Evolutionary conservation across 1,140 invertebrate species (phyloP).

Genomic region (Drosophila erecta): DNA sequence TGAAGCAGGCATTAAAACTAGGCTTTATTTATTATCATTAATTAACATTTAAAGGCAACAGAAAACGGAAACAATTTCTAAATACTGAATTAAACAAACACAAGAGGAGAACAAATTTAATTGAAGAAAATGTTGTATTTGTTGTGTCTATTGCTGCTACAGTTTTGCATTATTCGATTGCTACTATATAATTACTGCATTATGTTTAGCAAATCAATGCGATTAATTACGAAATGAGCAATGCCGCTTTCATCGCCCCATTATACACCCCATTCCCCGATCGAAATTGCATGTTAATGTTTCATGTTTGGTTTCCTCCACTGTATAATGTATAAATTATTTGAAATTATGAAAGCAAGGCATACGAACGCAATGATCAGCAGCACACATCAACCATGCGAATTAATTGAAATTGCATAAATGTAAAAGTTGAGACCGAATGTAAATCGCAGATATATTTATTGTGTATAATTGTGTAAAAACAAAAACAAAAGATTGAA

Average conservation of each 20-base stretch:
- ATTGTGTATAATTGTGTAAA: conserved; percentile 76
- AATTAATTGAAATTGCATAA: conserved; percentile 24
- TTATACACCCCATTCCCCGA: conserved; percentile 7
- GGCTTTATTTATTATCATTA: conserved; percentile 81
- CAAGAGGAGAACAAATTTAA: conserved; percentile 10
- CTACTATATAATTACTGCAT: conserved; percentile 28
- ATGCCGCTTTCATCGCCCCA: conserved; percentile 1
- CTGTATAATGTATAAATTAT: conserved; percentile 46
- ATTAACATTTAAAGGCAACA: conserved; percentile 62
- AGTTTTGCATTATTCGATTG: conserved; percentile 31
- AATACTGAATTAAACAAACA: conserved; percentile 30
- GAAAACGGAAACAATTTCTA: conserved; percentile 32
- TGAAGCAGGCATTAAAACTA: conserved; percentile 80
- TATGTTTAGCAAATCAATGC: conserved; percentile 45
- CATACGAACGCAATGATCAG: conserved; percentile 20
- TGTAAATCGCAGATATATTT: conserved; percentile 56
- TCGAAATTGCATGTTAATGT: conserved; percentile 34
- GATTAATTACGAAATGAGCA: conserved; percentile 36
- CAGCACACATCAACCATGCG: conserved; percentile 6
- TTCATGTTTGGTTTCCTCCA: conserved; percentile 32
- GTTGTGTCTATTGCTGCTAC: conserved; percentile 34
- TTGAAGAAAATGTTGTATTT: conserved; percentile 15
- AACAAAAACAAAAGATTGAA: conserved; percentile 60
- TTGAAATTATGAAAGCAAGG: conserved; percentile 31
- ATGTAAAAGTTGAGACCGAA: conserved; percentile 41